Percentiles rank a stretch among this genome's conserved stretches.
These are phyloP conservation scores for Struthio camelus DNA, from an alignment of 2,113 vertebrate genomes.

Conservation along the genomic window DNA sequence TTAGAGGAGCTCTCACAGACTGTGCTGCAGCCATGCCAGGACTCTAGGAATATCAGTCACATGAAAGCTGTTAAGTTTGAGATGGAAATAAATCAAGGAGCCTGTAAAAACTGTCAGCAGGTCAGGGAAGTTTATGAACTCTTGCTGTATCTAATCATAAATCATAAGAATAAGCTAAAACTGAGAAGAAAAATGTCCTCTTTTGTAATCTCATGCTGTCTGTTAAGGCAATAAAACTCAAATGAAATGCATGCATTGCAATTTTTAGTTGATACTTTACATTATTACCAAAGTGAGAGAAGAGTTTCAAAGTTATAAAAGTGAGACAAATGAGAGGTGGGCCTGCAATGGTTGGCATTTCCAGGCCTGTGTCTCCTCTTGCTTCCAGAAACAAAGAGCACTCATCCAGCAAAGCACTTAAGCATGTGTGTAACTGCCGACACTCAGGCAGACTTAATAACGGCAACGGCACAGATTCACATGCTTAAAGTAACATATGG, in stretches of 20 bases:
- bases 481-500: background rate
- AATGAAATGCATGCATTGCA: conserved; percentile 86
- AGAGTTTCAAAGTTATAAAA: conserved; percentile 80
- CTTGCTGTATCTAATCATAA: conserved; percentile 86
- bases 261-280: conserved; percentile 85
- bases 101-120: conserved; percentile 88
- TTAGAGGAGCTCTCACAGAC: conserved; percentile 79
- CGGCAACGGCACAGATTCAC: background rate
- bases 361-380: background rate
- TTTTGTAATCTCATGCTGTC: conserved; percentile 87
- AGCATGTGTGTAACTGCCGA: background rate
- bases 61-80: conserved; percentile 86
- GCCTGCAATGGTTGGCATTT: background rate
- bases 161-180: conserved; percentile 88
- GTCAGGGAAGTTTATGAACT: conserved; percentile 91
- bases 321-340: conserved; percentile 72
- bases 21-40: conserved; percentile 75
- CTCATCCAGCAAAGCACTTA: background rate
- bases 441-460: background rate
- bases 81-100: conserved; percentile 88
- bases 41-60: conserved; percentile 86
- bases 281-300: conserved; percentile 83
- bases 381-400: conserved; percentile 23
- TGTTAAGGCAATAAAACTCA: conserved; percentile 87
- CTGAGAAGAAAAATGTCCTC: conserved; percentile 85